Evolutionary conservation across 2,888 invertebrate genomes (phyloP).

Genomic region (Herminia tarsipennalis): DNA sequence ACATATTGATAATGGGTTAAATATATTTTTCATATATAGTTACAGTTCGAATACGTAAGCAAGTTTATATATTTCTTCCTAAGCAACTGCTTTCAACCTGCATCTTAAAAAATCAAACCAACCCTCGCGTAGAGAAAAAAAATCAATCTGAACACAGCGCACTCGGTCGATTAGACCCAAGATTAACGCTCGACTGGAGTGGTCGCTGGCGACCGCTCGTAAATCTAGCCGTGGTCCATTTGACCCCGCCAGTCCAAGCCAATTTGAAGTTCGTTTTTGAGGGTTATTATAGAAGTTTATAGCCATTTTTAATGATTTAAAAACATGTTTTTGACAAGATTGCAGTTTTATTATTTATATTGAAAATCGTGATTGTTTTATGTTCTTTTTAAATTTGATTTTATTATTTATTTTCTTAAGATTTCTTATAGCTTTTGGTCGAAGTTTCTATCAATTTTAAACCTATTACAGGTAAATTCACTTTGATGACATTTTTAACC

Average conservation of each 20-base stretch:
- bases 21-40: too few species aligned
- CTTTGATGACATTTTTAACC: too few species aligned
- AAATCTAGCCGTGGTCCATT: conserved; percentile 55
- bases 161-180: conserved; percentile 43
- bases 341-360: not conserved
- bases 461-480: too few species aligned
- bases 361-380: too few species aligned
- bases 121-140: conserved; percentile 21
- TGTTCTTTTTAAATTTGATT: too few species aligned
- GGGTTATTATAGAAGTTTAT: conserved; percentile 20
- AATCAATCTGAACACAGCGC: conserved; percentile 29
- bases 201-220: conserved; percentile 44
- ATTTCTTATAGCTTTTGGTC: too few species aligned
- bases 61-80: too few species aligned
- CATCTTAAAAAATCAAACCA: conserved; percentile 5
- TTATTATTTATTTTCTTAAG: too few species aligned
- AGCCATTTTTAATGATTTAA: conserved; percentile 4
- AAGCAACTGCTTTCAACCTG: not conserved
- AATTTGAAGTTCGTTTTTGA: conserved; percentile 36
- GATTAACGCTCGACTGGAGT: conserved; percentile 47
- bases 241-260: conserved; percentile 42
- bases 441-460: too few species aligned
- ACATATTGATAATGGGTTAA: too few species aligned
- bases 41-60: too few species aligned
- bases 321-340: not conserved